Conservation (phyloP, 2,113 vertebrate species). For the Seriola quinqueradiata region DNA sequence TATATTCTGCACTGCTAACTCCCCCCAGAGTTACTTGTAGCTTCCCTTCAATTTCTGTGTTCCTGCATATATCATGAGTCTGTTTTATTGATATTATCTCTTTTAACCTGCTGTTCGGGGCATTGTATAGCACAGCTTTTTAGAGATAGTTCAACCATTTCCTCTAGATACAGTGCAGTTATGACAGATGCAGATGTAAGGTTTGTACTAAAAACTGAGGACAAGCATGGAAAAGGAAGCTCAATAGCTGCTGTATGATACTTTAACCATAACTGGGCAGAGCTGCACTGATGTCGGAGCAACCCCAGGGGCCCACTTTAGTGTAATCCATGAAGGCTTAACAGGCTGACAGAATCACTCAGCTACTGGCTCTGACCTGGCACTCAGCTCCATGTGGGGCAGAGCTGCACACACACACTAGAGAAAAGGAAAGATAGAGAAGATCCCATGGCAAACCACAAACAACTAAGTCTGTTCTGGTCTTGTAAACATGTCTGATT, state of each 20-base stretch:
- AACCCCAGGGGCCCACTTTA: conserved; percentile 74
- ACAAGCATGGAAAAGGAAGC: conserved; percentile 40
- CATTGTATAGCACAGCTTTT: background rate
- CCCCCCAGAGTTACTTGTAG: background rate
- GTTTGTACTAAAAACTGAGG: background rate
- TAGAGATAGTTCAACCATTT: background rate
- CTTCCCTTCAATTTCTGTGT: background rate
- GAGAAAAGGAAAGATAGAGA: conserved; percentile 39
- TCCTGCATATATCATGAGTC: background rate
- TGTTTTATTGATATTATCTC: background rate
- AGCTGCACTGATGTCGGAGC: conserved; percentile 59
- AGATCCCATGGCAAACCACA: conserved; percentile 59
- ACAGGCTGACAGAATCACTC: conserved; percentile 78
- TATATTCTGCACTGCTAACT: background rate
- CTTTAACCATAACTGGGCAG: conserved; percentile 64
- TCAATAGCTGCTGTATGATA: conserved; percentile 28
- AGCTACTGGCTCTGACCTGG: conserved; percentile 77
- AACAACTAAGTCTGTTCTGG: conserved; percentile 55
- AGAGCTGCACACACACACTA: conserved; percentile 28
- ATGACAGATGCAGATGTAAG: conserved; percentile 5
- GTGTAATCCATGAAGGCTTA: conserved; percentile 73
- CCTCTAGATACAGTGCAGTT: background rate
- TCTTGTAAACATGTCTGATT: conserved; percentile 69
- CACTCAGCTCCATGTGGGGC: conserved; percentile 60
- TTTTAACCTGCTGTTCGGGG: background rate